These are phyloP conservation scores for Phyllotreta striolata DNA, from an alignment of 2,888 invertebrate species.

Conservation along the genomic window DNA sequence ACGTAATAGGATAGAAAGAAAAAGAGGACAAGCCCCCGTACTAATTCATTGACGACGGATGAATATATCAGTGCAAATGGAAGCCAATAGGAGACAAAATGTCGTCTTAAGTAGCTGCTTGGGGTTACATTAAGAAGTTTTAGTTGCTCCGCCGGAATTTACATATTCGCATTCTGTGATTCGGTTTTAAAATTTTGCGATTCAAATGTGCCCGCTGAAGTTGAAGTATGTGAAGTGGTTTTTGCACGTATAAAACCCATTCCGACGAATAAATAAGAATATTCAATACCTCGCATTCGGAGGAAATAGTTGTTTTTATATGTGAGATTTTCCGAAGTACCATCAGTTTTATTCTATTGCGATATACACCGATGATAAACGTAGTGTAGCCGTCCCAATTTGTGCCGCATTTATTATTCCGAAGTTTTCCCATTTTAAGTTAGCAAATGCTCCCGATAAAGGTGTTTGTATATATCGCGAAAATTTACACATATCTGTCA, in stretches of 20 bases:
- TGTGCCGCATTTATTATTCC: too few relatives aligned
- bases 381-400: too few relatives aligned
- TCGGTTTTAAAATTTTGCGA: conserved; percentile 26
- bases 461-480: conserved; percentile 23
- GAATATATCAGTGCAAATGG: conserved; percentile 54
- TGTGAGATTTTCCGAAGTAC: too few relatives aligned
- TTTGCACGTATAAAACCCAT: not conserved
- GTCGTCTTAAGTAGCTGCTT: conserved; percentile 30
- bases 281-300: too few relatives aligned
- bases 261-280: too few relatives aligned
- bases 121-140: conserved; percentile 41
- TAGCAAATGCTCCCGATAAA: too few relatives aligned
- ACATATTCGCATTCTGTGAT: conserved; percentile 24
- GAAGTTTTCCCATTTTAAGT: too few relatives aligned
- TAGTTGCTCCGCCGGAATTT: conserved; percentile 36
- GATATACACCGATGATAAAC: too few relatives aligned
- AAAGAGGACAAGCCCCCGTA: not conserved
- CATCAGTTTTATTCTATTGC: too few relatives aligned
- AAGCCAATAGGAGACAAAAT: conserved; percentile 48
- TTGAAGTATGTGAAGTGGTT: conserved; percentile 20
- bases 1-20: not conserved
- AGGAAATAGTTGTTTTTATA: too few relatives aligned
- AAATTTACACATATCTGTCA: conserved; percentile 46
- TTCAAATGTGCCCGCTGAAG: conserved; percentile 5
- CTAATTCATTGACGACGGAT: conserved; percentile 48